phyloP scores from a whole-genome alignment of 1,140 invertebrate genomes.

The Cataglyphis hispanica region DNA sequence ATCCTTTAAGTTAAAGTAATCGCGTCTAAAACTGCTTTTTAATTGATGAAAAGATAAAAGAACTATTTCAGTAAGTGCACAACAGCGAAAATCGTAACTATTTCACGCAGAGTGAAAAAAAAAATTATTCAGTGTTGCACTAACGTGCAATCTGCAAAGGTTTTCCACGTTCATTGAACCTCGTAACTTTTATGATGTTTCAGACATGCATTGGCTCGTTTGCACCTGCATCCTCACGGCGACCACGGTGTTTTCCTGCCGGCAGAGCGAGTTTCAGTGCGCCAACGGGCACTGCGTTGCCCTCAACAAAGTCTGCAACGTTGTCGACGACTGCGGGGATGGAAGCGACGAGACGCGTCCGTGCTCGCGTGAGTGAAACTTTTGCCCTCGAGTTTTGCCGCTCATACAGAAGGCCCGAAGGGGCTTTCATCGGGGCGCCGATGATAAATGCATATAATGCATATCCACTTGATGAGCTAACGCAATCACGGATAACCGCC shows the following conservation, averaged over 20 bases:
- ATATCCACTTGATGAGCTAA: conserved; percentile 32
- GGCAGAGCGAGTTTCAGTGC: conserved; percentile 93
- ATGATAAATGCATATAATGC: conserved; percentile 56
- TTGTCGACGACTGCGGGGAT: conserved; percentile 94
- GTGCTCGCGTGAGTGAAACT: conserved; percentile 93
- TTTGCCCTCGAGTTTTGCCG: conserved; percentile 29
- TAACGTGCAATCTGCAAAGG: no score
- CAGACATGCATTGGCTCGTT: conserved; percentile 83
- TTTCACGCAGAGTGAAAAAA: not conserved
- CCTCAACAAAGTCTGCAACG: conserved; percentile 94
- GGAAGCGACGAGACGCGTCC: conserved; percentile 93
- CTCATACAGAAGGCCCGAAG: not conserved
- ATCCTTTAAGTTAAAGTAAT: no score
- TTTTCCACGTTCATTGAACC: not conserved
- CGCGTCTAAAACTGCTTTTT: no score
- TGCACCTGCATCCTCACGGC: conserved; percentile 80
- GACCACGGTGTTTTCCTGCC: conserved; percentile 87
- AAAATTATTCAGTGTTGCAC: not conserved
- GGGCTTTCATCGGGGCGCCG: conserved; percentile 25
- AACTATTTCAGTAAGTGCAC: no score
- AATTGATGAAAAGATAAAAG: no score
- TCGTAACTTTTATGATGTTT: conserved; percentile 61
- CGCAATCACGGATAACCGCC: not conserved
- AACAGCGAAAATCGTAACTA: not conserved
- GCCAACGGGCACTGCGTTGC: conserved; percentile 93